Evolutionary conservation across 2,797 vertebrate genomes (phyloP).

Genomic region (Sebastes matsubarae): DNA sequence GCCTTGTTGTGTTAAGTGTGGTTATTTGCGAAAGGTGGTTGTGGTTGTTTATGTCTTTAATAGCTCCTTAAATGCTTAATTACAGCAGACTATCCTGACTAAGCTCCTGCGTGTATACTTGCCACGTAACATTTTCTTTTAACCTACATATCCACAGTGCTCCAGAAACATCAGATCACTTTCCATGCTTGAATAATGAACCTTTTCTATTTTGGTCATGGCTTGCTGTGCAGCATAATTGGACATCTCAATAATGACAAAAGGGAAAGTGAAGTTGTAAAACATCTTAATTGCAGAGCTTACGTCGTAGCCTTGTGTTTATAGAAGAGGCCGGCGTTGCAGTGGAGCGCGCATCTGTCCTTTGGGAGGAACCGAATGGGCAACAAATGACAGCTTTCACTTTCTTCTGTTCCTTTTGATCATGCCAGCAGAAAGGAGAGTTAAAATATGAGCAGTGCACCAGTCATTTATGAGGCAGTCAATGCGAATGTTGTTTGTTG

Average conservation of each 20-base stretch:
- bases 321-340: constrained; percentile 8
- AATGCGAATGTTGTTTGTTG: constrained; percentile 59
- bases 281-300: constrained; percentile 37
- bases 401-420: constrained; percentile 52
- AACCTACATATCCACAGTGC: constrained; percentile 5
- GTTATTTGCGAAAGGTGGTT: constrained; percentile 41
- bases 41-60: constrained; percentile 59
- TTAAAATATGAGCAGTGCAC: constrained; percentile 46
- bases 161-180: constrained; percentile 1
- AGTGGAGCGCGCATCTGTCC: constrained; percentile 4
- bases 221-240: constrained; percentile 15
- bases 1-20: constrained; percentile 48
- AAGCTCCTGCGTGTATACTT: constrained; percentile 39
- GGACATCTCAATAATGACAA: constrained; percentile 17
- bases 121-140: constrained; percentile 32
- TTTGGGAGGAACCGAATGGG: constrained; percentile 25
- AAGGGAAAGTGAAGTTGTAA: constrained; percentile 24
- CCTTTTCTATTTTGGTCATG: background rate
- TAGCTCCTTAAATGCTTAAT: constrained; percentile 44
- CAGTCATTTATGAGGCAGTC: constrained; percentile 46
- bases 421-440: constrained; percentile 28
- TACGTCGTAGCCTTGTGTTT: constrained; percentile 21
- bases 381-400: constrained; percentile 62
- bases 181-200: constrained; percentile 7
- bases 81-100: constrained; percentile 38